Conservation (phyloP, 2,797 vertebrate species). For the Microctenopoma steveboyesi region DNA sequence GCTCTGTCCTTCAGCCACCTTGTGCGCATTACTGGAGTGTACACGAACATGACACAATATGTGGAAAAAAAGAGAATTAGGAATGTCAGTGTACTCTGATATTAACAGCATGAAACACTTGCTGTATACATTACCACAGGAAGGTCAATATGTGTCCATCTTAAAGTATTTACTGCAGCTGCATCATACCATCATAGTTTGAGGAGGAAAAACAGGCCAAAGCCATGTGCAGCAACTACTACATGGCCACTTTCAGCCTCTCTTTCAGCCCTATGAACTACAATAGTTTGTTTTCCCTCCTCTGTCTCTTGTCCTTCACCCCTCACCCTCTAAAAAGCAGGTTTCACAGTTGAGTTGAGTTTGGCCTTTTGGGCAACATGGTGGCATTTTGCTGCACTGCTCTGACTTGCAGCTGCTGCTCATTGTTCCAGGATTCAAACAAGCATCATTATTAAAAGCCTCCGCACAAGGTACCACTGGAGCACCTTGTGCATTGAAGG, state of each 20-base stretch:
- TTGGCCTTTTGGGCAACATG: constrained; percentile 67
- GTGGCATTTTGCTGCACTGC: constrained; percentile 74
- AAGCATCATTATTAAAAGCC: constrained; percentile 71
- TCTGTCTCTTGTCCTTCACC: constrained; percentile 31
- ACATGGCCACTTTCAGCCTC: constrained; percentile 11
- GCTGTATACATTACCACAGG: neutral
- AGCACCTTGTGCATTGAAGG: constrained; percentile 55
- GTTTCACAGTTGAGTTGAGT: constrained; percentile 73
- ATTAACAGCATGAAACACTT: neutral
- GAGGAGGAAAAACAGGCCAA: neutral
- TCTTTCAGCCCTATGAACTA: neutral
- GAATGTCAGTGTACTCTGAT: neutral
- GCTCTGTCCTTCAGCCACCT: neutral
- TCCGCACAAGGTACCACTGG: constrained; percentile 51
- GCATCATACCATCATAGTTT: neutral
- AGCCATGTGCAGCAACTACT: constrained; percentile 10
- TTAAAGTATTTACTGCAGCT: neutral
- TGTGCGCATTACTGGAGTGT: neutral
- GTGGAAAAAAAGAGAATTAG: neutral
- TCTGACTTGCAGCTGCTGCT: constrained; percentile 67
- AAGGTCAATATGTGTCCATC: neutral
- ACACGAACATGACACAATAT: neutral
- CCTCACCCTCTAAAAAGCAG: constrained; percentile 44
- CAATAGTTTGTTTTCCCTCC: constrained; percentile 32
- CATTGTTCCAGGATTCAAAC: constrained; percentile 74